Evolutionary conservation across 2,888 invertebrate species (phyloP).

Genomic region (Lamellibrachia columna): DNA sequence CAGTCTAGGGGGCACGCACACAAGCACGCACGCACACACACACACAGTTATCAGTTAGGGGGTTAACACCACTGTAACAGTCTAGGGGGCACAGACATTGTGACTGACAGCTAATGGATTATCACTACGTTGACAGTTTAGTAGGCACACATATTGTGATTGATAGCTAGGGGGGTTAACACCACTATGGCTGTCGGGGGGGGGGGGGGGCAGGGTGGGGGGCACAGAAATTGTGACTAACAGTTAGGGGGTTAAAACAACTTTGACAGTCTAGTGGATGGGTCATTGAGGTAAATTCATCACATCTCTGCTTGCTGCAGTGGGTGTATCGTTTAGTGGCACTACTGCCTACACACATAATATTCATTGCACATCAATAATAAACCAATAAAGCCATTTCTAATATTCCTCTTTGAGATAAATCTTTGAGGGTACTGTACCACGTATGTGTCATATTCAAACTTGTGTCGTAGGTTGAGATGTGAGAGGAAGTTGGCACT

Average conservation of each 20-base stretch:
- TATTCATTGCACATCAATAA: too few species aligned
- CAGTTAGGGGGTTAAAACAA: too few species aligned
- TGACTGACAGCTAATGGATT: too few species aligned
- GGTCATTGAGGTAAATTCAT: not conserved
- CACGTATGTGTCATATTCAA: conserved; percentile 64
- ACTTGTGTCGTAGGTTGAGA: conserved; percentile 58
- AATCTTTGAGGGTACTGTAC: conserved; percentile 44
- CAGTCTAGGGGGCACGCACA: too few species aligned
- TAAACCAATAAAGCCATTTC: not conserved
- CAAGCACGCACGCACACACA: too few species aligned
- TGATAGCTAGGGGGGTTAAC: not conserved
- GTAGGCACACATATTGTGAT: too few species aligned
- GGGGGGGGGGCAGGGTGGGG: too few species aligned
- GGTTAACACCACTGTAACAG: not conserved
- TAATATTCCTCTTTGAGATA: not conserved
- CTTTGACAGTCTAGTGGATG: too few species aligned
- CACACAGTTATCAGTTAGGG: not conserved
- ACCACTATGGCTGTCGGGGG: not conserved
- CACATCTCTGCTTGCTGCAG: not conserved
- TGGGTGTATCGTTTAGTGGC: not conserved
- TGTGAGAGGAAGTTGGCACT: conserved; percentile 59
- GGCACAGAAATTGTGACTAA: too few species aligned
- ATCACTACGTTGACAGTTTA: too few species aligned
- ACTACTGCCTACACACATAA: not conserved
- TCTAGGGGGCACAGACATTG: too few species aligned